A percentile compares a stretch with the other conserved stretches of the same genome.
These are phyloP conservation scores for Pachymerium ferrugineum DNA, from an alignment of 2,888 invertebrate genomes.

Conservation along the genomic window DNA sequence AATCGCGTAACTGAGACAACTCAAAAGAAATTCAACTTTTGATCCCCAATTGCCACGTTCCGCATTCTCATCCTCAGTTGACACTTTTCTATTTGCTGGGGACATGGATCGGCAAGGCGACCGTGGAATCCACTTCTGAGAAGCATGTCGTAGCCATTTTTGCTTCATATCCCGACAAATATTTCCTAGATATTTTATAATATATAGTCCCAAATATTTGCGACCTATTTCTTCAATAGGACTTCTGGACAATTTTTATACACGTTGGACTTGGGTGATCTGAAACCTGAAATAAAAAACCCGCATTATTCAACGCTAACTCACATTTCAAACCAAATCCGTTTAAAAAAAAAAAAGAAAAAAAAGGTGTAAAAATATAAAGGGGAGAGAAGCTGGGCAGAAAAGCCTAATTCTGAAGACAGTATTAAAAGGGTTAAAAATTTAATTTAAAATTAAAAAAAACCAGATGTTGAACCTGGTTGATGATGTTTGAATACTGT, in stretches of 20 bases:
- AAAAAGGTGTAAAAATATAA: too few relatives aligned
- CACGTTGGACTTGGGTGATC: background rate
- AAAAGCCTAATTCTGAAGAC: background rate
- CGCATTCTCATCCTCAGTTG: conserved; percentile 46
- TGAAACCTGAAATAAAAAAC: background rate
- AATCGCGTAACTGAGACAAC: conserved; percentile 58
- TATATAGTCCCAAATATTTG: too few relatives aligned
- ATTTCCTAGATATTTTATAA: too few relatives aligned
- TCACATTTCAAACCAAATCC: too few relatives aligned
- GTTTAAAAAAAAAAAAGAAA: too few relatives aligned
- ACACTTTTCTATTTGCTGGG: conserved; percentile 20
- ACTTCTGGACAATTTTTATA: too few relatives aligned
- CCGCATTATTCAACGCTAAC: background rate
- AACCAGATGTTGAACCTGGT: background rate
- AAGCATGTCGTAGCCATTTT: background rate
- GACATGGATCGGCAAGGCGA: background rate
- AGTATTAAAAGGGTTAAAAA: too few relatives aligned
- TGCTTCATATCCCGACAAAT: conserved; percentile 1
- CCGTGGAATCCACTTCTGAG: background rate
- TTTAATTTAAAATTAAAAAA: too few relatives aligned
- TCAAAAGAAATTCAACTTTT: conserved; percentile 55
- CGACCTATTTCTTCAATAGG: too few relatives aligned
- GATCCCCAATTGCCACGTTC: conserved; percentile 52
- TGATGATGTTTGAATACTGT: too few relatives aligned
- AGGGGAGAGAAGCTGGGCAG: background rate